Percentiles rank a stretch among this genome's conserved stretches.
Evolutionary conservation across 2,113 vertebrate genomes (phyloP).

Genomic region (Lampris incognitus): DNA sequence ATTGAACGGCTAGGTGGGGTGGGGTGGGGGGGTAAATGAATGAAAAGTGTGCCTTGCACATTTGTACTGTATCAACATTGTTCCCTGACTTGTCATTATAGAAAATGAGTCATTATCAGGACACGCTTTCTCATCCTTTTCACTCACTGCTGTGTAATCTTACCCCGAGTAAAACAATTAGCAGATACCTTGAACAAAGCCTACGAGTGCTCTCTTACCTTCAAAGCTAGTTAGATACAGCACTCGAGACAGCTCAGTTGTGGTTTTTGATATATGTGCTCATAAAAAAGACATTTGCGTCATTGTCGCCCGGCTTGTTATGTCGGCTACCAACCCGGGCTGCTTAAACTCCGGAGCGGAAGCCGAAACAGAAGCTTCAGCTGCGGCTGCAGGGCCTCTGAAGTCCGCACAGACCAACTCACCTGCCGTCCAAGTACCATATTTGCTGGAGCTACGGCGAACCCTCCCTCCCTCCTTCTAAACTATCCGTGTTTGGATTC

Average conservation of each 20-base stretch:
- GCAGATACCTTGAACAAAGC: background rate
- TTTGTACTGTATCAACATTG: background rate
- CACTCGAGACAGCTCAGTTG: conserved; percentile 5
- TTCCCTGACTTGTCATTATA: background rate
- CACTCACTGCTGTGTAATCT: conserved; percentile 9
- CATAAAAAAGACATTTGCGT: background rate
- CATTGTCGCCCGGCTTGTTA: background rate
- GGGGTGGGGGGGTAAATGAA: background rate
- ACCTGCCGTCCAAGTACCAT: no score
- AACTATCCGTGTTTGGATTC: no score
- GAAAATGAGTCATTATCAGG: conserved; percentile 14
- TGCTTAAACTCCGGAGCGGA: background rate
- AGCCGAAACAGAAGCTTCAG: background rate
- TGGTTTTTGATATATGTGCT: background rate
- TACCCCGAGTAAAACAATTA: background rate
- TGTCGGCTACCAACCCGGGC: background rate
- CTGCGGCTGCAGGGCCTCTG: background rate
- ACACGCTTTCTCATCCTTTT: background rate
- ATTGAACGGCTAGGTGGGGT: background rate
- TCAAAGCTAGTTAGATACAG: background rate
- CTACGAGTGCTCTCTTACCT: background rate
- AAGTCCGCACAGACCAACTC: no score
- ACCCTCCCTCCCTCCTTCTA: no score
- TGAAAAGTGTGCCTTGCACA: background rate
- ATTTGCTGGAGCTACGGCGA: no score